These are phyloP conservation scores for Apotomis capreana DNA, from an alignment of 2,888 invertebrate species.

Conservation along the genomic window DNA sequence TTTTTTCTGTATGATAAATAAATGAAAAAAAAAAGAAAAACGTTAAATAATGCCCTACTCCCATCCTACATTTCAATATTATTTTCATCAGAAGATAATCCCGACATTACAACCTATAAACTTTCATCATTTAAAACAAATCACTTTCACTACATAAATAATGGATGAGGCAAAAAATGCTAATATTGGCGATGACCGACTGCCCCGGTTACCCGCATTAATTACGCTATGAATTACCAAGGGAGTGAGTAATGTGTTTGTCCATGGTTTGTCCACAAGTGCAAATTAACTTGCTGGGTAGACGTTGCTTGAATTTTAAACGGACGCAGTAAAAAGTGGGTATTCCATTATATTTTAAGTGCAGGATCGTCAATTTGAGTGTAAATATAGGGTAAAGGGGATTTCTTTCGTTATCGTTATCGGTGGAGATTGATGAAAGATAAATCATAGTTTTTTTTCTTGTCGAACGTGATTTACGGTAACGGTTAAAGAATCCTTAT, in stretches of 20 bases:
- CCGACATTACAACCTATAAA: conserved; percentile 28
- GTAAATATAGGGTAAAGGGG: no score
- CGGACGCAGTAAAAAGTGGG: conserved; percentile 1
- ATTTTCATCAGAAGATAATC: not conserved
- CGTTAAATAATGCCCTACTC: no score
- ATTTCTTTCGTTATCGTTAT: not conserved
- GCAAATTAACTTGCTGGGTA: conserved; percentile 29
- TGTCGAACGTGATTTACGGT: no score
- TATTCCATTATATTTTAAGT: not conserved
- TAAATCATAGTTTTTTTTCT: no score
- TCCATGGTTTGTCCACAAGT: conserved; percentile 38
- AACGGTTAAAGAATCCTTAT: no score
- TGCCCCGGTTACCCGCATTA: conserved; percentile 34
- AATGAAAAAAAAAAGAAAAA: no score
- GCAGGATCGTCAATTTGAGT: not conserved
- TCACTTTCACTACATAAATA: conserved; percentile 40
- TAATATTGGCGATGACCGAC: conserved; percentile 40
- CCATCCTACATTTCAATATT: no score
- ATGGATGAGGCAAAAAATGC: conserved; percentile 36
- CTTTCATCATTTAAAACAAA: conserved; percentile 39
- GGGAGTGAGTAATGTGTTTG: conserved; percentile 35
- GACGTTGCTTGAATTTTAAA: conserved; percentile 35
- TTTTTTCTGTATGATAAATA: no score
- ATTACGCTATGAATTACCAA: conserved; percentile 34
- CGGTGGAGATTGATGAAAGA: not conserved